Conservation (phyloP, 2,797 vertebrate species). For the Sebastolobus alascanus region DNA sequence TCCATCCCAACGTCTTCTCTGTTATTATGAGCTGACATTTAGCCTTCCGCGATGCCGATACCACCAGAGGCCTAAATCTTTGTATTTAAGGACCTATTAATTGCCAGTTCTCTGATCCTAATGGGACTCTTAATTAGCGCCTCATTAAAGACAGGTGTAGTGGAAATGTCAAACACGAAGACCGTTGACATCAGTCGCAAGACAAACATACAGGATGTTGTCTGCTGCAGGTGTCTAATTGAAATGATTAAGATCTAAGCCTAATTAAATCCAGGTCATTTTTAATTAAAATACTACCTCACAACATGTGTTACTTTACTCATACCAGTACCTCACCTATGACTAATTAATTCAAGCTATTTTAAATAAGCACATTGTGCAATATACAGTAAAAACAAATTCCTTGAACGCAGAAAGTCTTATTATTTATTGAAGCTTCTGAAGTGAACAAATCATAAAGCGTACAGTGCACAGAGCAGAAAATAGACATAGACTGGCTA, state of each 20-base stretch:
- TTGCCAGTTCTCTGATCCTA: conserved; percentile 49
- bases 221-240: conserved; percentile 58
- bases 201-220: conserved; percentile 51
- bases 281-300: conserved; percentile 24
- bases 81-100: conserved; percentile 54
- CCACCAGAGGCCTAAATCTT: conserved; percentile 36
- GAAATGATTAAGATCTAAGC: conserved; percentile 30
- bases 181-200: conserved; percentile 43
- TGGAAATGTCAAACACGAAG: conserved; percentile 60
- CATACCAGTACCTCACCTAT: background rate
- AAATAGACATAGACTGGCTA: conserved; percentile 4
- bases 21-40: conserved; percentile 48
- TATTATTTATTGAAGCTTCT: background rate
- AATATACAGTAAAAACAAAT: background rate
- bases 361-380: background rate
- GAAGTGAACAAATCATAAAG: background rate
- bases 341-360: background rate
- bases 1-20: background rate
- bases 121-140: conserved; percentile 59
- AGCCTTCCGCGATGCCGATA: background rate
- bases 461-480: background rate
- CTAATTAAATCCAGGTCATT: conserved; percentile 49
- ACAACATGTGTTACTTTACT: background rate
- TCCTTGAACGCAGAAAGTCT: background rate
- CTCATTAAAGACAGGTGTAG: conserved; percentile 61